Evolutionary conservation across 1,140 invertebrate genomes (phyloP), one percentile per base, ranked within the genome.

Genomic region (Apis florea): DNA sequence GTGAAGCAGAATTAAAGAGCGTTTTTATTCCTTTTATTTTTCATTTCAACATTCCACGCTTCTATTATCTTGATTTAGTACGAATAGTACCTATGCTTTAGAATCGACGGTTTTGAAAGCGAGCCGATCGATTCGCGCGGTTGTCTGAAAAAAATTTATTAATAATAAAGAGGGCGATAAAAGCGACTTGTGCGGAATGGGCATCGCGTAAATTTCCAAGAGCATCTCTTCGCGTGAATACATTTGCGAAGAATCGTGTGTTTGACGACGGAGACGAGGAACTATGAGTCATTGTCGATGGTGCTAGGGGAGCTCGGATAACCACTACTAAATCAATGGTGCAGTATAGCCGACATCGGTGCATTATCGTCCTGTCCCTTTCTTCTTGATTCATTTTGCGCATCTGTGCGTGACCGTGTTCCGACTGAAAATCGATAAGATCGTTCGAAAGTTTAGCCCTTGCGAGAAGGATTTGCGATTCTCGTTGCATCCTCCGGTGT

Each of bases 351-450:
- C 69, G 66, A 64, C 70, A 80, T 75, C 82, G 84, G 56, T 79
- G 81, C 85, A 86, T 83, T 79, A 87, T 87, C 85, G 86, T 63
- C 70, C 63, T 58, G 73, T 76, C 58, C 76, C 69, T 75, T 83
- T 69, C 71, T 86, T 77, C 67, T 80, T 78, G 78, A 84, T 79
- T 87, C 85, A 63, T 84, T 81, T 87, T 63, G 86, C 64, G 78
- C 86, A 82, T 87, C 86, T 87, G 85, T 86, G 85, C 80, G 76
- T 79, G 74, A 83, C 82, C 83, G 49, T 64, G 85, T 79, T 72
- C 71, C 68, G 47, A 8, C 59, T 64, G 70, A 49, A 58, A 84
- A 86, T 87, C 85, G 82, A 86, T 87, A 70, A 49, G 70, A 74
- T 76, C 49, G 61, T 31, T 78, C 31, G 61, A 76, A 85, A 85